These are phyloP conservation scores for Phyllopteryx taeniolatus DNA, from an alignment of 2,113 vertebrate species.

Conservation along the genomic window DNA sequence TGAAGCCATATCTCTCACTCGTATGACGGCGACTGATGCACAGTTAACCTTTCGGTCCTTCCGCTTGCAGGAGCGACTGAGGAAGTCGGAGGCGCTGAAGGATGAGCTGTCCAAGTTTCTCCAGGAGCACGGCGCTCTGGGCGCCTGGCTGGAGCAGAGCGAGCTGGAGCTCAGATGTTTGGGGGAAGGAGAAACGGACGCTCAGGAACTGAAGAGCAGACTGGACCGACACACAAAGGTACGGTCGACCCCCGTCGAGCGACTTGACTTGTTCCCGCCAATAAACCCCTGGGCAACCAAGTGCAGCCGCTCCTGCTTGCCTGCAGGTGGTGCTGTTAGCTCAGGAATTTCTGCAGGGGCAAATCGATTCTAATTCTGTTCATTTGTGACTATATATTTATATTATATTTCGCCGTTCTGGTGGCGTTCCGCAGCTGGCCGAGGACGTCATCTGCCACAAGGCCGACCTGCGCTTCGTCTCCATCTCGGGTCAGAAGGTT, in stretches of 20 bases:
- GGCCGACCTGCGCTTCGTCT: conserved; percentile 91
- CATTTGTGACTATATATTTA: not conserved
- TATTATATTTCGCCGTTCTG: not conserved
- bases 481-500: conserved; percentile 94
- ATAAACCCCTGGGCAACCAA: too few species aligned
- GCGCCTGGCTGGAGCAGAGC: conserved; percentile 83
- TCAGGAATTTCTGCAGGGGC: too few species aligned
- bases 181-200: conserved; percentile 66
- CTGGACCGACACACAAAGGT: conserved; percentile 78
- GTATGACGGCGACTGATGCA: not conserved
- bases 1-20: not conserved
- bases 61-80: conserved; percentile 74
- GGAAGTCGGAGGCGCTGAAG: conserved; percentile 77
- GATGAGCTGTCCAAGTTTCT: conserved; percentile 91
- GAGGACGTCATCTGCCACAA: conserved; percentile 98
- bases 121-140: conserved; percentile 82
- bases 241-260: not conserved
- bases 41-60: not conserved
- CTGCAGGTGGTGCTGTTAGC: not conserved
- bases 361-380: not conserved
- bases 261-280: too few species aligned
- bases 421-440: conserved; percentile 68
- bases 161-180: conserved; percentile 81
- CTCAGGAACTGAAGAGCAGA: conserved; percentile 67
- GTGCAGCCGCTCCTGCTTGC: too few species aligned